Base-by-base conservation (phyloP, 2,888 invertebrate genomes). In the Oasisia sp. region DNA sequence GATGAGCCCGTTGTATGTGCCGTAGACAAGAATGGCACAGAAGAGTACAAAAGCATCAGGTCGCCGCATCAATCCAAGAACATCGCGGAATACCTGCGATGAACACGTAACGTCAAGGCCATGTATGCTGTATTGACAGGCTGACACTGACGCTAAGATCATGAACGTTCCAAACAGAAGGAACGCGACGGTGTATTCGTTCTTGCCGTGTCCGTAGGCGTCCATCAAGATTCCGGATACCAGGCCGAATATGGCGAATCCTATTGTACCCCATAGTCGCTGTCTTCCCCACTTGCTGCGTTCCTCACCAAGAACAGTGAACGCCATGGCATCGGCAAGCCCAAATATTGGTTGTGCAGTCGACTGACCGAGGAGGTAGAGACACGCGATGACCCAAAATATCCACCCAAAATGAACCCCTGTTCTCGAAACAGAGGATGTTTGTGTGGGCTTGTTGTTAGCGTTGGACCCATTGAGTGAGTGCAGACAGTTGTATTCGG, bases 1-100 rank as follows among this genome's bases (percentile, higher is more conserved):
- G 92, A 98, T 98, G 96, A 98, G 98, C 56, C 98, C 98, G 98
- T 98, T 98, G 96, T 98, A 97, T 95, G 98, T 98, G 93, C 98
- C 98, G 94, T 98, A 97, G 50, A 98, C 97, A 95, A 98, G 98
- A 90, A 98, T 97, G 96, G 98, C 98, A 94, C 98, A 97, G 95
- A 98, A 97, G 95, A 98, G 98, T 91, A 98, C 97, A 89, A 98
- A 97, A 91, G 98, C 97, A 94, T 98, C 98, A 0, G 98, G 97
- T 97, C 98, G 97, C 96, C 97, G 97, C 93, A 98, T 97, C 92
- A 98, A 97, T 95, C 97, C 97, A 93, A 97, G 97, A 94, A 98
- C 97, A 96, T 98, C 98, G 93, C 97, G 97, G 94, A 98, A 97
- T 92, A 98, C 97, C 44, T 94, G 94, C 8, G 94, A 93, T 8